Evolutionary conservation across 2,797 vertebrate genomes (phyloP).

Genomic region (Crocidura indochinensis): DNA sequence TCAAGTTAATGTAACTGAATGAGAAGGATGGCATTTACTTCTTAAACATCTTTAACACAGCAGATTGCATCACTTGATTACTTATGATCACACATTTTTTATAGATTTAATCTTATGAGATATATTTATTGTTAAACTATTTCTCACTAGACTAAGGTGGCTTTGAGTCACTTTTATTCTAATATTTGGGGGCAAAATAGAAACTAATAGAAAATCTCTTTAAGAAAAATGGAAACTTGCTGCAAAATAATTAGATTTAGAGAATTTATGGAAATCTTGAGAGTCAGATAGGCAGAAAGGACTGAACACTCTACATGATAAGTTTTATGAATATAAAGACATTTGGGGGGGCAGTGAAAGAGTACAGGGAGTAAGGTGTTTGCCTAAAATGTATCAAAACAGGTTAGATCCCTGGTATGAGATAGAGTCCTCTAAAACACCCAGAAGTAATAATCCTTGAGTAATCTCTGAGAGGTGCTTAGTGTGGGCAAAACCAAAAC

Average conservation of each 20-base stretch:
- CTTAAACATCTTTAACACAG: conserved; percentile 61
- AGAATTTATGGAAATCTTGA: background rate
- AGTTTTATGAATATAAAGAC: background rate
- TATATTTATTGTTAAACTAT: conserved; percentile 28
- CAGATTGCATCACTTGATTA: conserved; percentile 31
- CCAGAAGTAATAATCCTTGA: too few species aligned
- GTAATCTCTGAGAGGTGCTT: too few species aligned
- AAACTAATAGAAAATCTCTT: background rate
- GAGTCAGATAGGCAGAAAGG: background rate
- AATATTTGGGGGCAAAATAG: conserved; percentile 9
- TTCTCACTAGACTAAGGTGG: conserved; percentile 16
- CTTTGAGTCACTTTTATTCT: conserved; percentile 31
- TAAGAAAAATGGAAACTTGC: conserved; percentile 24
- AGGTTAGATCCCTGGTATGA: too few species aligned
- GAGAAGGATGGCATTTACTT: conserved; percentile 70
- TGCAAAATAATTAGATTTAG: background rate
- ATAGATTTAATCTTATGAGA: conserved; percentile 32
- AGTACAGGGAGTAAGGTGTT: too few species aligned
- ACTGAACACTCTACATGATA: background rate
- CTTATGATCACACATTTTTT: conserved; percentile 31
- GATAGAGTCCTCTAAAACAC: too few species aligned
- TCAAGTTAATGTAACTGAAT: conserved; percentile 56
- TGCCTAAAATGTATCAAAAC: too few species aligned
- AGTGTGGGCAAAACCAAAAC: too few species aligned
- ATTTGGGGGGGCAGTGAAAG: too few species aligned